Conservation (phyloP, 2,888 invertebrate species). For the Dusona sp. region DNA sequence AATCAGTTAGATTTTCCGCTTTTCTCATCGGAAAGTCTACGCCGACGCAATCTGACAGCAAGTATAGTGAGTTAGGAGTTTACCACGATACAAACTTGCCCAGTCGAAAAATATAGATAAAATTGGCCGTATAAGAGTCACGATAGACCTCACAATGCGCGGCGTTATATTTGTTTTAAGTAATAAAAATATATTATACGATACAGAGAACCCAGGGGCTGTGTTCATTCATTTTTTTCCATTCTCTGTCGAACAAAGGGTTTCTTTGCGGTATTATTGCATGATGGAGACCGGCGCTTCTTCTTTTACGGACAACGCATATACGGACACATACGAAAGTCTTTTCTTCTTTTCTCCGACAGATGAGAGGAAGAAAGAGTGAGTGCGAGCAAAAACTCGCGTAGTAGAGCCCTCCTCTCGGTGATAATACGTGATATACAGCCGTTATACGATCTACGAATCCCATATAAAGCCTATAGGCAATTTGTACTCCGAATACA, state of each 20-base stretch:
- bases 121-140: slow-evolving; percentile 60
- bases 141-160: slow-evolving; percentile 58
- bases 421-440: slow-evolving; percentile 74
- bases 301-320: slow-evolving; percentile 52
- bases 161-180: slow-evolving; percentile 64
- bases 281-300: slow-evolving; percentile 47
- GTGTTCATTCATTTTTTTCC: slow-evolving; percentile 22
- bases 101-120: slow-evolving; percentile 58
- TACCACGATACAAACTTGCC: slow-evolving; percentile 9
- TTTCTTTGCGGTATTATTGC: slow-evolving; percentile 58
- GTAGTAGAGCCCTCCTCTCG: slow-evolving; percentile 66
- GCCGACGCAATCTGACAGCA: background rate
- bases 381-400: slow-evolving; percentile 43
- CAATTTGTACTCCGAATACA: slow-evolving; percentile 74
- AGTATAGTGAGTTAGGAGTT: background rate
- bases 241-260: slow-evolving; percentile 60
- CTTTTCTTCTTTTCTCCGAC: slow-evolving; percentile 52
- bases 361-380: slow-evolving; percentile 35
- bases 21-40: background rate
- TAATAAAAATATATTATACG: slow-evolving; percentile 66
- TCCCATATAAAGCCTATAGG: slow-evolving; percentile 73
- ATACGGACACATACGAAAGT: slow-evolving; percentile 35
- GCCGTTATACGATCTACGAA: slow-evolving; percentile 73
- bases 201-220: slow-evolving; percentile 1
- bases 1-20: background rate